A percentile compares a stretch with the other conserved stretches of the same genome.
phyloP scores from a whole-genome alignment of 2,888 invertebrate genomes.

The Mythimna vitellina region DNA sequence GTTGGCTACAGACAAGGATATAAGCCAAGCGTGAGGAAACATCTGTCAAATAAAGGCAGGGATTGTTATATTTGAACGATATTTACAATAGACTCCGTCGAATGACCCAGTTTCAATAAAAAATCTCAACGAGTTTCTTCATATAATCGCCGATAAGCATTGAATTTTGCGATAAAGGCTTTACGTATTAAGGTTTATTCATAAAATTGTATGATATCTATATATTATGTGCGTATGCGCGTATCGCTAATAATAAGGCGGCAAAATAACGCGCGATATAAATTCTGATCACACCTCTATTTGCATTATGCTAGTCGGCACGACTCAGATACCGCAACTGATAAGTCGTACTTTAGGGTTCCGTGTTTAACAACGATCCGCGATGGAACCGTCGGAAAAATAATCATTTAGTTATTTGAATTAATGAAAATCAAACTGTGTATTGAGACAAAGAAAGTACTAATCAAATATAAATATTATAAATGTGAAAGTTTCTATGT shows the following conservation, averaged over 20 bases:
- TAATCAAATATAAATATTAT: too few relatives aligned
- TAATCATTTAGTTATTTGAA: not conserved
- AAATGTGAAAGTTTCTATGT: too few relatives aligned
- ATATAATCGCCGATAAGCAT: slow-evolving; percentile 32
- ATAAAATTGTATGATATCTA: not conserved
- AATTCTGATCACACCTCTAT: slow-evolving; percentile 72
- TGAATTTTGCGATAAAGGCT: slow-evolving; percentile 33
- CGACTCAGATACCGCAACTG: slow-evolving; percentile 64
- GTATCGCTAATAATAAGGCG: slow-evolving; percentile 29
- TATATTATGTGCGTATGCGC: slow-evolving; percentile 9
- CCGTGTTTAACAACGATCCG: slow-evolving; percentile 15
- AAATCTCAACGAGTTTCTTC: slow-evolving; percentile 30
- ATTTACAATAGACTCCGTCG: slow-evolving; percentile 3
- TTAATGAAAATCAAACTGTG: too few relatives aligned
- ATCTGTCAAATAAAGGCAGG: slow-evolving; percentile 33
- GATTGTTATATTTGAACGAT: slow-evolving; percentile 24
- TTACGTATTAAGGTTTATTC: slow-evolving; percentile 17
- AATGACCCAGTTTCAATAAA: slow-evolving; percentile 44
- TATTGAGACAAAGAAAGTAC: too few relatives aligned
- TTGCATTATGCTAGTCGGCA: slow-evolving; percentile 63
- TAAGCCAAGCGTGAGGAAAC: slow-evolving; percentile 26
- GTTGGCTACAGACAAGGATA: slow-evolving; percentile 35
- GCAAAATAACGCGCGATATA: slow-evolving; percentile 46
- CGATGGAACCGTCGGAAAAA: not conserved
- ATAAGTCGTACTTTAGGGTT: slow-evolving; percentile 60